Base-by-base conservation (phyloP, 1,140 invertebrate species). In the Adelges cooleyi region DNA sequence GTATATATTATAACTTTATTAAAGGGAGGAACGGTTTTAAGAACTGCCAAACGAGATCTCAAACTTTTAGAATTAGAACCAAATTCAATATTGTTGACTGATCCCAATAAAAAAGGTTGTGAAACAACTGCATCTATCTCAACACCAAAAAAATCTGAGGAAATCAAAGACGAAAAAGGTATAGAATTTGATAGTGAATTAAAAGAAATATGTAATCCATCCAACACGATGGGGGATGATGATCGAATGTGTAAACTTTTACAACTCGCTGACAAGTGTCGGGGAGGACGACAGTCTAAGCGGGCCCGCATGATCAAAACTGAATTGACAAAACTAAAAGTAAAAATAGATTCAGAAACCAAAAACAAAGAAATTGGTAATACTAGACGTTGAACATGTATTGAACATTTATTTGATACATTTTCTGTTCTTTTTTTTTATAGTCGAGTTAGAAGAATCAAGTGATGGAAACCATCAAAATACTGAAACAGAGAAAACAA, bases 21-120 rank as follows among this genome's bases (percentile, higher is more conserved):
- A n/a, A n/a, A 79, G 77, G 90, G 90, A 49, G 80, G 81, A 23
- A 76, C 79, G 0, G 77, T 94, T 13, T 86, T 95, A 69, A 82
- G 86, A 20, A 82, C 88, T 72, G 84, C 86, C 4, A 79, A 84
- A 3, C 84, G 86, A 70, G 86, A 89, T 67, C 75, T 90, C 4
- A 83, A 88, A 65, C 75, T 79, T 11, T 81, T 85, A 29, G 87
- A 84, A 6, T 80, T 77, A 73, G 78, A 82, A 71, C 67, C 69
- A 38, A 72, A 38, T n/a, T 49, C 65, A 17, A 44, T 67, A 27
- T 25, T 62, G 6, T 29, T 66, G 54, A 6, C 38, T 48, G 51
- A 51, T 52, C n/a, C 65, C 66, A 27, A 69, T 71, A 51, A 66
- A 65, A 69, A 66, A 10, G 72, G 72, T 6, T 67, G 38, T 42